Conservation (phyloP, 2,888 invertebrate species). For the Philereme vetulata region DNA sequence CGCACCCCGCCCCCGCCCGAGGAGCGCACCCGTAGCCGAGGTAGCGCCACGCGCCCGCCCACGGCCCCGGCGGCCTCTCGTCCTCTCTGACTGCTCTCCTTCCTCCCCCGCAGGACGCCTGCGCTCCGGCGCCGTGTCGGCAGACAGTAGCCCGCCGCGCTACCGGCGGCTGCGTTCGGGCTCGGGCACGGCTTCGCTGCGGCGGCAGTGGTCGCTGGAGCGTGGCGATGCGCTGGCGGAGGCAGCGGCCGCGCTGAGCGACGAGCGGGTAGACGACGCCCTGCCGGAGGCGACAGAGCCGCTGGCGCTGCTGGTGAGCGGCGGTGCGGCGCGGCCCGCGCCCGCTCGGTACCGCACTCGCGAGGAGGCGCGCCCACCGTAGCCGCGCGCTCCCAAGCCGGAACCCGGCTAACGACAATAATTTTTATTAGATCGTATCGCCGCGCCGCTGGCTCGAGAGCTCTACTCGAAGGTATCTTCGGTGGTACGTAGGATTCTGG, state of each 20-base stretch:
- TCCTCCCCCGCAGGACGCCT: conserved; percentile 47
- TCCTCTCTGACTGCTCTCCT: conserved; percentile 1
- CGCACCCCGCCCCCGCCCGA: conserved; percentile 37
- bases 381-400: conserved; percentile 23
- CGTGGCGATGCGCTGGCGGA: conserved; percentile 65
- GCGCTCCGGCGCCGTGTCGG: conserved; percentile 63
- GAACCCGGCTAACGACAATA: conserved; percentile 1
- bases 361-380: conserved; percentile 46
- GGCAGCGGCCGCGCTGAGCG: conserved; percentile 53
- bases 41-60: not conserved
- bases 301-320: conserved; percentile 39
- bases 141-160: conserved; percentile 76
- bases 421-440: not conserved
- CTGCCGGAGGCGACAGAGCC: conserved; percentile 39
- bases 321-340: conserved; percentile 36
- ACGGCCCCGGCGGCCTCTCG: not conserved
- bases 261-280: conserved; percentile 60
- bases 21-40: conserved; percentile 25
- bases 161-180: conserved; percentile 46
- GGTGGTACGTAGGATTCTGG: too few relatives aligned
- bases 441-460: too few relatives aligned
- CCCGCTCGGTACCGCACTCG: conserved; percentile 58
- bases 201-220: conserved; percentile 75
- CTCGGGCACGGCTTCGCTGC: conserved; percentile 54
- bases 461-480: too few relatives aligned